Base-by-base conservation (phyloP, 2,113 vertebrate genomes). In the Rafetus swinhoei region DNA sequence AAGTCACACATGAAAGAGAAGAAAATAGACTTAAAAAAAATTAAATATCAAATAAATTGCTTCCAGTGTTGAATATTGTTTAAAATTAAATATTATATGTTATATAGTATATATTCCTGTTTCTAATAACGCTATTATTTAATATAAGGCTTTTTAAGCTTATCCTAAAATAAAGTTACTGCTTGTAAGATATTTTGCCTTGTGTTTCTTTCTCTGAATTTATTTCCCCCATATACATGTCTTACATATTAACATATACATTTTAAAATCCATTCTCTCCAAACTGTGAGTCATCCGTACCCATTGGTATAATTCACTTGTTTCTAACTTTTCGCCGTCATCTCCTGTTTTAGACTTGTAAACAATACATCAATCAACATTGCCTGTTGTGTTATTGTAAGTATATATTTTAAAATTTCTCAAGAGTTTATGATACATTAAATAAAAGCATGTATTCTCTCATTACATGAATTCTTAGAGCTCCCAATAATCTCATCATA, bases 361-460 rank as follows among this genome's bases (percentile, higher is more conserved):
- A 50, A 24, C 3, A 6, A 22, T 45, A 9, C 39, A 45, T 5
- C 10, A 76, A 7, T 45, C 10, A 76, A 45, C 25, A 50, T 76
- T 45, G 32, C 39, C 39, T 6, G 35, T 2, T 80, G 1, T 25
- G 15, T 4, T 0, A 10, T 72, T 74, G 27, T 35, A 29, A 18
- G 79, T 6, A 45, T 21, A 10, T 3, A 45, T 52, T 1, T 35
- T 35, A 53, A 52, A 56, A 18, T 82, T 9, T 13, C 12, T 39
- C 8, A 77, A 7, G 52, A 80, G 2, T 50, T 54, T 55, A 9
- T 27, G 54, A 7, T 1, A 79, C 56, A 27, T 35, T 52, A 56
- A 69, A 45, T 1, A 84, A 52, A 59, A 0, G 0, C 1, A 1
- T 16, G 1, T 32, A 79, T 11, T 56, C 6, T 10, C 35, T 32